Conservation (phyloP, 1,140 invertebrate species). For the Drosophila pallidifrons region DNA sequence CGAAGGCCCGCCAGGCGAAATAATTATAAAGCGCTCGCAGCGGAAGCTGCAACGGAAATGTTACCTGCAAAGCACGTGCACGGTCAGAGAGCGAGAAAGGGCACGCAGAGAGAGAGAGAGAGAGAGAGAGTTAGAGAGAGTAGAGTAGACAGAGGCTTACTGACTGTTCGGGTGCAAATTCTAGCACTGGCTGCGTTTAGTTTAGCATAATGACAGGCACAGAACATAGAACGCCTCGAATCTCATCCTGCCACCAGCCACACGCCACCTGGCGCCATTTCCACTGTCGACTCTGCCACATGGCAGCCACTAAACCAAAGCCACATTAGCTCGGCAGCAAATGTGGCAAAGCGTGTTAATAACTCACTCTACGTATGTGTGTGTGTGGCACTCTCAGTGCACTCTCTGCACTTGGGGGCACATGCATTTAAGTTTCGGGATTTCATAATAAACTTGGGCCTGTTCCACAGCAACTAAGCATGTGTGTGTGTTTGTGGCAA, state of each 20-base stretch:
- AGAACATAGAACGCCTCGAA: constrained; percentile 27
- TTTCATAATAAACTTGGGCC: constrained; percentile 76
- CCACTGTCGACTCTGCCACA: constrained; percentile 41
- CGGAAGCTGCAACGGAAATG: constrained; percentile 83
- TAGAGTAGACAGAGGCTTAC: constrained; percentile 27
- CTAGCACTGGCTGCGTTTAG: constrained; percentile 81
- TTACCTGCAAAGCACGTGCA: constrained; percentile 82
- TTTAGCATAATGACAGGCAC: constrained; percentile 83
- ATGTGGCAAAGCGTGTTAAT: constrained; percentile 83
- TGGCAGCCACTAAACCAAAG: constrained; percentile 76
- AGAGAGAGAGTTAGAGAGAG: neutral
- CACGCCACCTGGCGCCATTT: neutral
- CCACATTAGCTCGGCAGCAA: constrained; percentile 81
- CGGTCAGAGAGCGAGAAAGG: neutral
- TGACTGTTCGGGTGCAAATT: constrained; percentile 76
- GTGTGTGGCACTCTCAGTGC: constrained; percentile 53
- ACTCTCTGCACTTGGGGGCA: constrained; percentile 62
- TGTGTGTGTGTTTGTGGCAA: constrained; percentile 34
- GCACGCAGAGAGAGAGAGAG: neutral
- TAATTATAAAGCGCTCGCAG: constrained; percentile 82
- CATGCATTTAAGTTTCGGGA: constrained; percentile 78
- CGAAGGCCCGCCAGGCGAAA: constrained; percentile 80
- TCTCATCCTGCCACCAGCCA: constrained; percentile 29
- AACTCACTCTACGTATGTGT: constrained; percentile 62
- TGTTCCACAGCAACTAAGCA: constrained; percentile 11